These are phyloP conservation scores for Climacteris rufus DNA, from an alignment of 2,113 vertebrate genomes.

Conservation along the genomic window DNA sequence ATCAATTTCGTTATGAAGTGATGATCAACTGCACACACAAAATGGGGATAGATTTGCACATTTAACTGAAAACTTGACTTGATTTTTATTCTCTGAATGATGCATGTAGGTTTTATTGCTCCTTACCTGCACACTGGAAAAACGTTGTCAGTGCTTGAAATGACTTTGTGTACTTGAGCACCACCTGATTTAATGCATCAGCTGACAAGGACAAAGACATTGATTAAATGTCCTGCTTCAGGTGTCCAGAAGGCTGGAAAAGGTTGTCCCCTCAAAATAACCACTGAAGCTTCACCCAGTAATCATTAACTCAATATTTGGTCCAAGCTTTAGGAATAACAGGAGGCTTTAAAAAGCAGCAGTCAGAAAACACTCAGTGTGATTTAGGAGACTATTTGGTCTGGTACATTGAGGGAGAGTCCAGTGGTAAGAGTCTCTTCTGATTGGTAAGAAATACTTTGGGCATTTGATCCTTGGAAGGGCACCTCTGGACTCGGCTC, in stretches of 20 bases:
- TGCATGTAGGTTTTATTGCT: background rate
- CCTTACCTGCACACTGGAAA: background rate
- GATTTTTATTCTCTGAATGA: background rate
- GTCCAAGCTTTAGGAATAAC: background rate
- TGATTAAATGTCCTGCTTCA: constrained; percentile 39
- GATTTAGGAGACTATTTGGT: background rate
- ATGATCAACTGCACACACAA: background rate
- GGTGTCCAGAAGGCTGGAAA: constrained; percentile 41
- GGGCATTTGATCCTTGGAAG: background rate
- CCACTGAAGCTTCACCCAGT: constrained; percentile 23
- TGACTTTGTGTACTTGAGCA: constrained; percentile 32
- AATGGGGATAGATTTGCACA: background rate
- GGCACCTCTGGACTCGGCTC: background rate
- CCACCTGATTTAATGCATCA: constrained; percentile 48
- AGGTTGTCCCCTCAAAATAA: constrained; percentile 20
- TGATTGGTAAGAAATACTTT: fast-evolving
- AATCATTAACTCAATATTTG: constrained; percentile 56
- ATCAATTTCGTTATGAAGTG: background rate
- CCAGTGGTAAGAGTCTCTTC: fast-evolving
- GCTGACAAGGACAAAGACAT: constrained; percentile 52
- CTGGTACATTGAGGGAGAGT: background rate
- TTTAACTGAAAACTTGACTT: background rate
- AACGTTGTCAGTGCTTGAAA: background rate
- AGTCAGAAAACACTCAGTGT: background rate
- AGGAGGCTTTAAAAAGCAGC: background rate